Evolutionary conservation across 2,797 vertebrate species (phyloP), one percentile per base, ranked within the genome.

Genomic region (Choloepus didactylus): DNA sequence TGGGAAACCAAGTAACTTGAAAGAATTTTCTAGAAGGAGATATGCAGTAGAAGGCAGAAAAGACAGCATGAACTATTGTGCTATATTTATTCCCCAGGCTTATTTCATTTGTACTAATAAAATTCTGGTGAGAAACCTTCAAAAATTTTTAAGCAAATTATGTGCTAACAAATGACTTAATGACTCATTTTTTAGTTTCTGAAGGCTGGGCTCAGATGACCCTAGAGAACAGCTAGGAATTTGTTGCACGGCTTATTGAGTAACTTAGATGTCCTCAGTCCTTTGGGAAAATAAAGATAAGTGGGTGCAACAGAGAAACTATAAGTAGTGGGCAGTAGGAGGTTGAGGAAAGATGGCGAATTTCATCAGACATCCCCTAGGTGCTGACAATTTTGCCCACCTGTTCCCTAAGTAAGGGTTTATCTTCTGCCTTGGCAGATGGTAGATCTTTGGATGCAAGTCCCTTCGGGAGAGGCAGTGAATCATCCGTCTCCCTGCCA

Each of bases 21-120:
- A 90, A 92, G 27, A 91, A 67, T 93, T 77, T 89, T 90, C 64
- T 72, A 81, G 66, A 95, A 46, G 54, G 6, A 73, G 29, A 62
- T 70, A 82, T 44, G 5, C 59, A 81, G 9, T 29, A 21, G 62
- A 60, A 89, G 16, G 41, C 11, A 70, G 54, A 82, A 56, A 80
- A 95, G 29, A 82, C 14, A 69, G 31, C 76, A 1, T 29, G 41
- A 69, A 51, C 27, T 62, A 35, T 9, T 75, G 2, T 41, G 54
- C 41, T 67, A 23, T 44, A 25, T 46, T 66, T 83, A 67, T 44
- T 70, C 29, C 5, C 5, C 38, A 66, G 60, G 66, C 12, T 94
- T 87, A 35, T 59, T 80, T 91, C 41, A n/a, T 10, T n/a, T 66
- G 31, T 59, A 82, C 44, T n/a, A 92, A 76, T 51, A 67, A 70